These are phyloP conservation scores for Apodemia hepburni DNA, from an alignment of 2,888 invertebrate genomes.

Conservation along the genomic window DNA sequence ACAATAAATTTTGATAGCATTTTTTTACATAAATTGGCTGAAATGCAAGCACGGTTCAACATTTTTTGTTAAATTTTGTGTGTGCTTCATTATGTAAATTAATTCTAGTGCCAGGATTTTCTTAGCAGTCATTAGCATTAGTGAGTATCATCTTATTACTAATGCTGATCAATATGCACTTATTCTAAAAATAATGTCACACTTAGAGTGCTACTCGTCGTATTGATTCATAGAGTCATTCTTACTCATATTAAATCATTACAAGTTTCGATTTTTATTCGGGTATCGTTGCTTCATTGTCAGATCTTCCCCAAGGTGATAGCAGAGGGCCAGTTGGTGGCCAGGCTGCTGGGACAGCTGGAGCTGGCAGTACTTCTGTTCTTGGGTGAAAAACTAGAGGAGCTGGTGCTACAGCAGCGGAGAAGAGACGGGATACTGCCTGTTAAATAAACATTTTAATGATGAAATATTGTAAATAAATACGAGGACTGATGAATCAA, in stretches of 20 bases:
- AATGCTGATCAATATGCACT: background rate
- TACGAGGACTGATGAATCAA: too few species aligned
- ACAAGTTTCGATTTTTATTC: conserved; percentile 40
- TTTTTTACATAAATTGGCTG: too few species aligned
- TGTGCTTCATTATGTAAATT: background rate
- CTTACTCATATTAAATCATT: background rate
- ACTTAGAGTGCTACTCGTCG: background rate
- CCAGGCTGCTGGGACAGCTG: conserved; percentile 61
- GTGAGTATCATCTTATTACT: background rate
- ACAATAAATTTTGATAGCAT: too few species aligned
- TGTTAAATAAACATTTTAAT: conserved; percentile 32
- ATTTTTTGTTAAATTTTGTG: too few species aligned
- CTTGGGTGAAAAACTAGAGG: conserved; percentile 70
- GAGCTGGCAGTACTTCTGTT: conserved; percentile 60
- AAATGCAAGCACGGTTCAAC: too few species aligned
- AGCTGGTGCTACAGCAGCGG: conserved; percentile 56
- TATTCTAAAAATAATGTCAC: background rate
- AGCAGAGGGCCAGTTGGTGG: conserved; percentile 61
- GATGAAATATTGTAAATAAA: background rate
- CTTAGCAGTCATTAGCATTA: too few species aligned
- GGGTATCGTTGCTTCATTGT: conserved; percentile 61
- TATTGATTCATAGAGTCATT: background rate
- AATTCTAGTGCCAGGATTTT: background rate
- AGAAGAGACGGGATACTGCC: conserved; percentile 66
- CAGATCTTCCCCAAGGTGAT: conserved; percentile 69